A percentile compares a stretch with the other conserved stretches of the same genome.
phyloP scores from a whole-genome alignment of 2,113 vertebrate species.

The Chauna torquata region DNA sequence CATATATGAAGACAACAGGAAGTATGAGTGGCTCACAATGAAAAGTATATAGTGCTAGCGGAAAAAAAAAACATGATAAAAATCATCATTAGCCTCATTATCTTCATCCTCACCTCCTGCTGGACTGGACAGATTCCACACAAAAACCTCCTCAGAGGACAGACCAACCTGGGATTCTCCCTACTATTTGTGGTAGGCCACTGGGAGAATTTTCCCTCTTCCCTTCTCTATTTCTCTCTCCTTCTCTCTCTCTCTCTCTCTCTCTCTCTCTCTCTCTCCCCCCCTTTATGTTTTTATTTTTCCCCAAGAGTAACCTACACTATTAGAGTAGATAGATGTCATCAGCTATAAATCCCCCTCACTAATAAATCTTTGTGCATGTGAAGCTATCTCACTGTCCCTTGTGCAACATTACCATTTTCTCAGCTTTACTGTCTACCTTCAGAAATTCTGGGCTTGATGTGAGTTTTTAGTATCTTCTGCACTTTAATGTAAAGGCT shows the following conservation, averaged over 20 bases:
- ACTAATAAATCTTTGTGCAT: not conserved
- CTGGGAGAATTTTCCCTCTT: not conserved
- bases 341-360: not conserved
- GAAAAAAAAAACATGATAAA: not conserved
- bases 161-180: not conserved
- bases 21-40: not conserved
- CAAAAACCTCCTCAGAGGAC: not conserved
- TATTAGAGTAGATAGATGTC: not conserved
- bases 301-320: not conserved
- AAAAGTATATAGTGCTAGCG: not conserved
- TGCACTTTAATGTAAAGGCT: not conserved
- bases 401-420: not conserved
- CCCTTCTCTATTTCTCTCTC: not conserved
- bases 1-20: not conserved
- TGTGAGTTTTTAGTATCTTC: not conserved
- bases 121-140: not conserved
- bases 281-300: not conserved
- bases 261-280: not conserved
- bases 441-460: not conserved
- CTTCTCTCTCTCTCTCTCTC: not conserved
- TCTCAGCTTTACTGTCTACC: not conserved
- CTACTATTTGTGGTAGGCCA: not conserved
- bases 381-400: not conserved
- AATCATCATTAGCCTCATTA: not conserved
- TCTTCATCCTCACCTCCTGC: not conserved